A percentile compares a stretch with the other conserved stretches of the same genome.
These are phyloP conservation scores for Pangasius djambal DNA, from an alignment of 2,797 vertebrate species.

Conservation along the genomic window DNA sequence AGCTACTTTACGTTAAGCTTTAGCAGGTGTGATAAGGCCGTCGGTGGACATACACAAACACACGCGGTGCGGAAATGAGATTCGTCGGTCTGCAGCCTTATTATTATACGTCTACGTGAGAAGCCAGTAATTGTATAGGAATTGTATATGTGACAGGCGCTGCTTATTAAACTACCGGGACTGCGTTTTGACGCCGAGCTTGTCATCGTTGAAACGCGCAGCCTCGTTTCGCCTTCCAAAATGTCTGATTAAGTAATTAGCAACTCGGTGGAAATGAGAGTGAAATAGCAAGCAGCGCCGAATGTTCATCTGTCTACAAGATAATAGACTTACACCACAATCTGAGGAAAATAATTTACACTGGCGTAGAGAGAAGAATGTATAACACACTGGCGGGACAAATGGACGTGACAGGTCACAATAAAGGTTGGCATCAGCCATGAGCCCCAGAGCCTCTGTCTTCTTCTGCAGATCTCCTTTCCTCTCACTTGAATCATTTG, in stretches of 20 bases:
- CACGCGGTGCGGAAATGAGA: neutral
- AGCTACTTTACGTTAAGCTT: neutral
- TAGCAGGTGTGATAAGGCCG: conserved; percentile 25
- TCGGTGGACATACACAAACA: conserved; percentile 20
- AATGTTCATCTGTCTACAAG: neutral
- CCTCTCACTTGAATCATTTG: neutral
- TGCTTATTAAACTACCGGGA: neutral
- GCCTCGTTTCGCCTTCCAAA: neutral
- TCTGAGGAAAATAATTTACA: conserved; percentile 45
- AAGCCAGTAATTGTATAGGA: conserved; percentile 16
- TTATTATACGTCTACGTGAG: neutral
- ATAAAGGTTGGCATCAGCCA: neutral
- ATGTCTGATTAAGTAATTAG: conserved; percentile 46
- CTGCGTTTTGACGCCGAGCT: neutral
- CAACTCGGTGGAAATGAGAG: conserved; percentile 41
- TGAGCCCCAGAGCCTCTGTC: conserved; percentile 3
- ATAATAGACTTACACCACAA: conserved; percentile 39
- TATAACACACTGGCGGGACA: conserved; percentile 36
- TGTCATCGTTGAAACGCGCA: neutral
- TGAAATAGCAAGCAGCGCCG: conserved; percentile 39
- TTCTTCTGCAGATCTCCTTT: neutral
- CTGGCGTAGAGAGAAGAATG: conserved; percentile 30
- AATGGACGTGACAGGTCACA: conserved; percentile 46
- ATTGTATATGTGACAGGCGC: neutral
- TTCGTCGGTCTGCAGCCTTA: conserved; percentile 11